Percentiles rank a stretch among this genome's conserved stretches.
Evolutionary conservation across 2,113 vertebrate genomes (phyloP).

Genomic region (Lota lota): DNA sequence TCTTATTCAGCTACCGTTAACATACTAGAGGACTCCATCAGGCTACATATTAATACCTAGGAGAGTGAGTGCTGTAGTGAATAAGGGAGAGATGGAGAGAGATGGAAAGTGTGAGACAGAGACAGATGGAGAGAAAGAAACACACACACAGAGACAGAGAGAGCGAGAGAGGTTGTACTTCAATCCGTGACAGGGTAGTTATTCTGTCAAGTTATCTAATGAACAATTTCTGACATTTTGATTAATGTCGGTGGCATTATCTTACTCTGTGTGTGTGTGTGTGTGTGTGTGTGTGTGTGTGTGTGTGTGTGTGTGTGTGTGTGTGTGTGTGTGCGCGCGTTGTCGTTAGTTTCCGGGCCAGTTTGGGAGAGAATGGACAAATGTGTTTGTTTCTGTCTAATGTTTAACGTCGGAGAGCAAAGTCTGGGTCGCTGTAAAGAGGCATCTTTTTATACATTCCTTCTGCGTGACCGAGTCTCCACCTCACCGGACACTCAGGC

Average conservation of each 20-base stretch:
- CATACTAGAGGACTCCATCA: too few relatives aligned
- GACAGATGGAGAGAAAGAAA: too few relatives aligned
- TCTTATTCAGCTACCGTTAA: too few relatives aligned
- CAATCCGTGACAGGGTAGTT: slow-evolving; percentile 37
- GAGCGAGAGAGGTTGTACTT: slow-evolving; percentile 18
- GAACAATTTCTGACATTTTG: slow-evolving; percentile 18
- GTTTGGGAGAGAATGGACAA: slow-evolving; percentile 37
- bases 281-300: slow-evolving; percentile 10
- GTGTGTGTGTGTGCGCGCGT: not conserved
- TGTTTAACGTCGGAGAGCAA: slow-evolving; percentile 64
- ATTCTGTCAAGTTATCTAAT: slow-evolving; percentile 32
- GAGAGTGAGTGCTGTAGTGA: slow-evolving; percentile 11
- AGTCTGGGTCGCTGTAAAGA: slow-evolving; percentile 37
- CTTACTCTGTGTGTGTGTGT: slow-evolving; percentile 2
- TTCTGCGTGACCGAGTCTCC: slow-evolving; percentile 28
- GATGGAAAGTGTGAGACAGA: not conserved
- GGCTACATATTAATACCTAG: too few relatives aligned
- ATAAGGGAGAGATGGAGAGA: slow-evolving; percentile 18
- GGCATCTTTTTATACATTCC: slow-evolving; percentile 31
- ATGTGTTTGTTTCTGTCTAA: slow-evolving; percentile 50
- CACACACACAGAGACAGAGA: not conserved
- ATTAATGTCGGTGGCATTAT: slow-evolving; percentile 22
- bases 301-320: not conserved
- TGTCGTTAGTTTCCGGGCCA: not conserved
- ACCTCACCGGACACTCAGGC: too few relatives aligned